Conservation (phyloP, 2,113 vertebrate species). For the Plotosus lineatus region DNA sequence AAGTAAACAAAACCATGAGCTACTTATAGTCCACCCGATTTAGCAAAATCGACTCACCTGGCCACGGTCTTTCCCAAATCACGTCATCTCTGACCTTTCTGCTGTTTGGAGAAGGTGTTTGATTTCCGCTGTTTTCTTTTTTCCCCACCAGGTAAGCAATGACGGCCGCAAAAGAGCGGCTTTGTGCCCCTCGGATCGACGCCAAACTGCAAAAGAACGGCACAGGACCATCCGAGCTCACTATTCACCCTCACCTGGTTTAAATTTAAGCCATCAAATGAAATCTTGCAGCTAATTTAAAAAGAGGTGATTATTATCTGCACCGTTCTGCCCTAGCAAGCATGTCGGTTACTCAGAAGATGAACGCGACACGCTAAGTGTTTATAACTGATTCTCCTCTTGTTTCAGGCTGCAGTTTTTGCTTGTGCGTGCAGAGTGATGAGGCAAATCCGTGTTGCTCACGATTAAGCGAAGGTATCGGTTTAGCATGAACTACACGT, state of each 20-base stretch:
- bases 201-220: constrained; percentile 49
- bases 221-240: constrained; percentile 13
- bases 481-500: too few species aligned
- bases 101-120: constrained; percentile 76
- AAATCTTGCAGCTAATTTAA: constrained; percentile 29
- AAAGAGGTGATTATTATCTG: constrained; percentile 18
- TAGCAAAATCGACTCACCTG: constrained; percentile 67
- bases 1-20: constrained; percentile 71
- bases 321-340: background rate
- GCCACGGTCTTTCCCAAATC: constrained; percentile 59
- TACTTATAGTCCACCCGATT: constrained; percentile 72
- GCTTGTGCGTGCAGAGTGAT: background rate
- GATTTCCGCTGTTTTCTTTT: constrained; percentile 67
- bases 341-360: background rate
- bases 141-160: constrained; percentile 51
- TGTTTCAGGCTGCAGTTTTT: background rate
- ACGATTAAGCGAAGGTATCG: background rate
- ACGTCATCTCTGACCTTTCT: constrained; percentile 79
- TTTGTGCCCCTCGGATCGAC: constrained; percentile 60
- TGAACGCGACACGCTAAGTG: background rate
- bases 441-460: background rate
- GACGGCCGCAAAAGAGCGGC: constrained; percentile 64
- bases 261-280: constrained; percentile 25
- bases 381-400: background rate
- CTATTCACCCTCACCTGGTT: constrained; percentile 35